Base-by-base conservation (phyloP, 2,888 invertebrate species). In the Pteria penguin region DNA sequence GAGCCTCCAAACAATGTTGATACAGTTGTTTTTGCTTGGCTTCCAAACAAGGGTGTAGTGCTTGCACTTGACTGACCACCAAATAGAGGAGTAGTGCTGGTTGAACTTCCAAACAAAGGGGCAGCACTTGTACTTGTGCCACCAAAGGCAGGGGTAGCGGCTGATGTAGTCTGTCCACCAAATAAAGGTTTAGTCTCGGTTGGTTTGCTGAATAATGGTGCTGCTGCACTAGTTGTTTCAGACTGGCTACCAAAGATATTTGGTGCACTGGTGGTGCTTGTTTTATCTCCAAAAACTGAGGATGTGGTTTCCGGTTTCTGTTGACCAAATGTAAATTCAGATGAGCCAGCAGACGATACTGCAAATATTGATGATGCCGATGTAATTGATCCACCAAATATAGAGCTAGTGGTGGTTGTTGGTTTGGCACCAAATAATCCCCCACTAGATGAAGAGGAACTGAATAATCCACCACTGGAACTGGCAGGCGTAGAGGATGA, bases 401-500 rank as follows among this genome's bases (percentile, higher is more conserved):
- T n/a, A 1, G 69, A 57, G 8, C 62, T 54, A 55, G 65, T 5
- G 26, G 54, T 69, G 5, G 75, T 55, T 2, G 78, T 55, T 31
- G 72, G 36, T 31, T 74, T 60, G 22, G 78, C 80, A 77, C 79
- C 79, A 1, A 72, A 31, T 45, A 70, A 65, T 55, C 70, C 54
- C 26, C 74, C 18, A 26, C 69, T 65, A 55, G 76, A 8, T 57
- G 61, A 32, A 32, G 58, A n/a, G 26, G 66, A 57, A 18, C 76
- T 78, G 80, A 82, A 82, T 36, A 75, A 58, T 18, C 72, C 72
- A n/a, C 58, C n/a, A 69, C 24, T 45, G n/a, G 72, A 11, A 45
- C 75, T 31, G 54, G 79, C 22, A 52, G 72, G 27, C 2, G 78
- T 31, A 14, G 67, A 26, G 11, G 66, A 0, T 1, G 72, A n/a